Evolutionary conservation across 2,113 vertebrate species (phyloP).

Genomic region (Leiothrix lutea): DNA sequence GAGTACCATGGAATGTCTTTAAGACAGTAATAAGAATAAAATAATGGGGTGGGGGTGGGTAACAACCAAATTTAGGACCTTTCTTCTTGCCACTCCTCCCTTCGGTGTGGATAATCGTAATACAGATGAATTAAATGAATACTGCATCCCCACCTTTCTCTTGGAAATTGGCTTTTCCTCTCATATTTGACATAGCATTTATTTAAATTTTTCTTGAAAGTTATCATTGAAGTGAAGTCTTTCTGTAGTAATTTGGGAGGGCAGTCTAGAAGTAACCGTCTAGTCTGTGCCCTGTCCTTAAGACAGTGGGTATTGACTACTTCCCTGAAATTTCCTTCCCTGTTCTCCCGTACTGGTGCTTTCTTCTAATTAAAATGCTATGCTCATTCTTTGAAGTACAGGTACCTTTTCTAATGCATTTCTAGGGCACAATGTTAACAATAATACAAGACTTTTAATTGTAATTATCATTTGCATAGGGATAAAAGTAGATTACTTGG

Average conservation of each 20-base stretch:
- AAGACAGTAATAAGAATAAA: background rate
- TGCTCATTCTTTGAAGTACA: background rate
- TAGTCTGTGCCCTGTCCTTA: background rate
- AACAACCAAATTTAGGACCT: background rate
- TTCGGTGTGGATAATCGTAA: background rate
- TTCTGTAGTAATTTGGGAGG: background rate
- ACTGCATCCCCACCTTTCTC: background rate
- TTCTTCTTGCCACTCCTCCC: background rate
- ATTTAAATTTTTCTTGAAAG: background rate
- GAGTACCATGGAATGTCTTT: background rate
- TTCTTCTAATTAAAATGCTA: background rate
- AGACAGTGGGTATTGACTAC: background rate
- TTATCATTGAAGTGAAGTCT: background rate
- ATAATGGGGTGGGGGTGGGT: rapidly evolving
- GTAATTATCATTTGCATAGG: background rate
- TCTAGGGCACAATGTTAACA: background rate
- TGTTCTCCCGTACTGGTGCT: background rate
- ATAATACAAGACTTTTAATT: background rate
- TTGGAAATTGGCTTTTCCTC: background rate
- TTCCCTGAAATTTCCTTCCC: background rate
- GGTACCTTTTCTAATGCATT: background rate
- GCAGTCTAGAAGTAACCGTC: background rate
- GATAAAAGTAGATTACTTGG: background rate
- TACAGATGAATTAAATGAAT: background rate
- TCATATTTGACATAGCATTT: background rate